Base-by-base conservation (phyloP, 2,888 invertebrate genomes). In the Zygothrica quintamaculata region DNA sequence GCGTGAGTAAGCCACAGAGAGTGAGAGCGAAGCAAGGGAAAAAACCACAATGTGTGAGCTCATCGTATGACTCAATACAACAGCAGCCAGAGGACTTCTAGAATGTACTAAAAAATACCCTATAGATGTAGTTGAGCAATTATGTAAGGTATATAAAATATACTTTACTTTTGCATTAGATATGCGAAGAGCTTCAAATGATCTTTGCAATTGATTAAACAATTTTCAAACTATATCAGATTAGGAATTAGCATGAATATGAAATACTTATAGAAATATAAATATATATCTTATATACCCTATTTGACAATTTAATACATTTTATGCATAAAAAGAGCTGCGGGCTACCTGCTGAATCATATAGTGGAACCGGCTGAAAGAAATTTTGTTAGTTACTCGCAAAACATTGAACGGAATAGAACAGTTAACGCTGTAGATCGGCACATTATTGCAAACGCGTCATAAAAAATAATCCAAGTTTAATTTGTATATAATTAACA, bases 341-440 rank as follows among this genome's bases (percentile, higher is more conserved):
- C 9, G 60, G 39, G 18, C 9, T 26, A 15, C 8, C 12, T 29
- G 51, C 73, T 73, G 77, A 75, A 58, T 75, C 79, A 80, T 31
- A 34, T 50, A 65, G 16, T 55, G 42, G 46, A 77, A 80, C 70
- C 77, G 58, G 52, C 66, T 48, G 57, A 52, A n/a, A n/a, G 34
- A 11, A 52, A 69, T n/a, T 42, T 31, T 48, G 16, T 34, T 71
- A 81, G 84, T 81, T 66, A 64, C 57, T 69, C 64, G 59, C 61
- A 9, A 69, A 56, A 69, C 65, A 53, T 72, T 57, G 61, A 31
- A 69, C 50, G 60, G 59, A 62, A 46, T 65, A 72, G 72, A 78
- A 51, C 65, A 57, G 46, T 62, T 50, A 64, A 16, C 31, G 37
- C 29, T 33, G 39, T 47, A 25, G 50, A 50, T 37, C 31, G 18